These are phyloP conservation scores for Drosophila barbarae DNA, from an alignment of 2,888 invertebrate genomes.

Conservation along the genomic window DNA sequence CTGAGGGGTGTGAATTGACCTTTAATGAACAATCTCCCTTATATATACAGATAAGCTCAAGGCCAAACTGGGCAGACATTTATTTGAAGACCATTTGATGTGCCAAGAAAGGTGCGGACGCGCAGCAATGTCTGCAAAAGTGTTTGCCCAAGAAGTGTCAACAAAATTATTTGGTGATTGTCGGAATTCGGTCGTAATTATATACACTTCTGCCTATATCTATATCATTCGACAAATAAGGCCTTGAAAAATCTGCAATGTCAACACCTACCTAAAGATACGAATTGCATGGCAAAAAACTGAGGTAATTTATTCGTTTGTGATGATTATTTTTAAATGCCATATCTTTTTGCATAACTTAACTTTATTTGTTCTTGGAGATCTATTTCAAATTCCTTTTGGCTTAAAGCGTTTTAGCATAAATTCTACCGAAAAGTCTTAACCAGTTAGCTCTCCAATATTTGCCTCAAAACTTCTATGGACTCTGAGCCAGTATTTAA, in stretches of 20 bases:
- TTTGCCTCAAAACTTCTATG: constrained; percentile 8
- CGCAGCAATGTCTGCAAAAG: constrained; percentile 8
- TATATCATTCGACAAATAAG: constrained; percentile 16
- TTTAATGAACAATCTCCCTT: background rate
- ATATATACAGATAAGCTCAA: constrained; percentile 1
- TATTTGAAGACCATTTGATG: constrained; percentile 30
- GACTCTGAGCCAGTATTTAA: constrained; percentile 11
- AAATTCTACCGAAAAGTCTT: background rate
- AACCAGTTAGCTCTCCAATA: constrained; percentile 16
- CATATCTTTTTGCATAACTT: background rate
- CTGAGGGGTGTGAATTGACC: constrained; percentile 4
- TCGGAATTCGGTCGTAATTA: constrained; percentile 19
- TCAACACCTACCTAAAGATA: constrained; percentile 4
- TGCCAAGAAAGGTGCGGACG: constrained; percentile 37
- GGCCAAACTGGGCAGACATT: constrained; percentile 20
- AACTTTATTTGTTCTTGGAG: constrained; percentile 10
- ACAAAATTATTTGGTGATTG: constrained; percentile 19
- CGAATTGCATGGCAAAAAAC: constrained; percentile 20
- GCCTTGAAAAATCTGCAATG: constrained; percentile 14
- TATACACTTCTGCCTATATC: constrained; percentile 1
- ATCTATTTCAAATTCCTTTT: constrained; percentile 20
- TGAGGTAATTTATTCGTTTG: constrained; percentile 13
- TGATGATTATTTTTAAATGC: constrained; percentile 6
- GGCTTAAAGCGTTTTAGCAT: constrained; percentile 12
- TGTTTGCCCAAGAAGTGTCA: constrained; percentile 38